A percentile compares a stretch with the other conserved stretches of the same genome.
Conservation (phyloP, 2,113 vertebrate genomes). For the Psilopsiagon aurifrons region DNA sequence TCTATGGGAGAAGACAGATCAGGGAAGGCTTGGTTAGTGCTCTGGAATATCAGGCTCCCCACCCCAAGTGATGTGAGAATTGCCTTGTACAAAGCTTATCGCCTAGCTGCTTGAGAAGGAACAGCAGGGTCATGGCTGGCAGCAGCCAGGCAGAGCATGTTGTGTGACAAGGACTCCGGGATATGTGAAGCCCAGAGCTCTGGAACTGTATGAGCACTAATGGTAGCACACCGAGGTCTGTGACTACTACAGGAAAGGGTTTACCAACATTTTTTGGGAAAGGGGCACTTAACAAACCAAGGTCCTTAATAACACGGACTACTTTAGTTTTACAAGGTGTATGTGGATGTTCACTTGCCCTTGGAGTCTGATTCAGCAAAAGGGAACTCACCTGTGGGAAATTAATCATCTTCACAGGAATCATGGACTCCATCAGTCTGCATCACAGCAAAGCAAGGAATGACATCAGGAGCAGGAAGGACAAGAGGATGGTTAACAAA, state of each 20-base stretch:
- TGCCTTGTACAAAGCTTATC: neutral
- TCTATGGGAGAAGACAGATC: slow-evolving; percentile 74
- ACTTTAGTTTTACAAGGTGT: neutral
- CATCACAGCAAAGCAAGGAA: slow-evolving; percentile 16
- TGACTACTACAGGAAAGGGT: neutral
- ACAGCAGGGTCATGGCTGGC: neutral
- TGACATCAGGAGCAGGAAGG: neutral
- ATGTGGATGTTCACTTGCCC: neutral
- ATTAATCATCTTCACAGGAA: slow-evolving; percentile 93
- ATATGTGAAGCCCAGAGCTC: neutral
- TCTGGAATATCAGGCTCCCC: neutral
- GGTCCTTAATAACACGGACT: neutral
- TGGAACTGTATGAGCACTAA: neutral
- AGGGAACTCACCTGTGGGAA: slow-evolving; percentile 90
- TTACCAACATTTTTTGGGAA: neutral
- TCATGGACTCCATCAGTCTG: slow-evolving; percentile 94
- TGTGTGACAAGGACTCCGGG: neutral
- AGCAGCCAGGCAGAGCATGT: neutral
- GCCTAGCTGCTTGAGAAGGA: neutral
- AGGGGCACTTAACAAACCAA: neutral
- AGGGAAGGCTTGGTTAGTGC: neutral
- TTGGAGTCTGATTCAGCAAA: neutral
- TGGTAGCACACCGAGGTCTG: neutral
- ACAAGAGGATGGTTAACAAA: neutral
- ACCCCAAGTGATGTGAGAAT: rapidly evolving